Evolutionary conservation across 2,888 invertebrate species (phyloP), one percentile per base, ranked within the genome.

Genomic region (Polymixis flavicincta): DNA sequence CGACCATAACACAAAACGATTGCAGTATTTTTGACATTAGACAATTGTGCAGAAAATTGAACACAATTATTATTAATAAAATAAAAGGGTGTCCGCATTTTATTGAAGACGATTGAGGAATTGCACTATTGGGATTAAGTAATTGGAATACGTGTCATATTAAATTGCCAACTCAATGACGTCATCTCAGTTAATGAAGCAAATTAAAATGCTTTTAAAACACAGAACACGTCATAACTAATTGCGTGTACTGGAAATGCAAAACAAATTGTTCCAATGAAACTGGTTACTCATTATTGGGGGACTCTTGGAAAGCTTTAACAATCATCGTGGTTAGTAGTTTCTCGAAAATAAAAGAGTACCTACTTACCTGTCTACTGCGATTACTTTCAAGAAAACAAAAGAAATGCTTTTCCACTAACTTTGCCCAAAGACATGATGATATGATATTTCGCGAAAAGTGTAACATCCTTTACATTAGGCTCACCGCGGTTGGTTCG

Each of bases 181-280:
- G 74, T 82, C 77, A 80, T 37, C 28, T 22, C 14, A 50, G 19
- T 66, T 69, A 71, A 64, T 76, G 68, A 69, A 70, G 42, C 45
- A 22, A 54, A 67, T 61, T 28, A 50, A 68, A 71, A 65, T 74
- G 63, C 63, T 74, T 72, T 72, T 55, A 9, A 75, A 76, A 79
- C 32, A 52, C n/a, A 52, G 17, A 52, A 76, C 67, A 71, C 74
- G 66, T 84, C 71, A 76, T 73, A n/a, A 22, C 42, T 37, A 59
- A 37, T 48, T 52, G 14, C 64, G 45, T 65, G 48, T 75, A 64
- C 67, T 60, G 63, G 63, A 69, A 71, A 73, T 68, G 60, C 32
- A 64, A 81, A 83, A 70, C 45, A 80, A 76, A 78, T 69, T 63
- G 68, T 83, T 83, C 32, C 63, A 71, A 74, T 72, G 70, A 80